These are phyloP conservation scores for Auanema freiburgensis DNA, from an alignment of 2,888 invertebrate genomes.

Conservation along the genomic window DNA sequence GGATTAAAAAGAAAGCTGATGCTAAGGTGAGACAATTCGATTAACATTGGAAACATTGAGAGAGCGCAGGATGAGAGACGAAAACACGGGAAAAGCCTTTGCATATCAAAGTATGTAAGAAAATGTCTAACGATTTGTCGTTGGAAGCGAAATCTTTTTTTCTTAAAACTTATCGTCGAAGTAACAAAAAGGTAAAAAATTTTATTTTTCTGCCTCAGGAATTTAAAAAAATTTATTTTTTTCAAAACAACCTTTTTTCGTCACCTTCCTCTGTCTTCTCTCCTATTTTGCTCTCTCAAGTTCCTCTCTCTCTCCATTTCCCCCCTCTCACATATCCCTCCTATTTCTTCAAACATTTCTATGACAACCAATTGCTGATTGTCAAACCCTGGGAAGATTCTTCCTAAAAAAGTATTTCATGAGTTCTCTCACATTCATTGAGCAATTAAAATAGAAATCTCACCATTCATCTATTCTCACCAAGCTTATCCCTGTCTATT, in stretches of 20 bases:
- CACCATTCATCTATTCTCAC: background rate
- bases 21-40: slow-evolving; percentile 47
- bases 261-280: background rate
- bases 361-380: no score
- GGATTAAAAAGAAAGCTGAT: slow-evolving; percentile 62
- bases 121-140: background rate
- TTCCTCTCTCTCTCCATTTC: slow-evolving; percentile 7
- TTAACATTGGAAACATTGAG: slow-evolving; percentile 5
- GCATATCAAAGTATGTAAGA: background rate
- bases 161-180: no score
- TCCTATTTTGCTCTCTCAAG: no score
- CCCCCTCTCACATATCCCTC: background rate
- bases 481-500: background rate
- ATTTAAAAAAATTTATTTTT: no score
- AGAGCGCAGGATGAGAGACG: background rate
- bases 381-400: no score
- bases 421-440: background rate
- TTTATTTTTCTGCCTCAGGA: no score
- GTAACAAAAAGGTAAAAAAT: no score
- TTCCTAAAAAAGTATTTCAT: background rate
- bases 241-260: no score
- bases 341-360: no score
- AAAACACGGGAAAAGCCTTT: slow-evolving; percentile 3
- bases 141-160: no score
- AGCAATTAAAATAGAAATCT: background rate